Evolutionary conservation across 2,888 invertebrate genomes (phyloP), one percentile per base, ranked within the genome.

Genomic region (Drosophila anomalata): DNA sequence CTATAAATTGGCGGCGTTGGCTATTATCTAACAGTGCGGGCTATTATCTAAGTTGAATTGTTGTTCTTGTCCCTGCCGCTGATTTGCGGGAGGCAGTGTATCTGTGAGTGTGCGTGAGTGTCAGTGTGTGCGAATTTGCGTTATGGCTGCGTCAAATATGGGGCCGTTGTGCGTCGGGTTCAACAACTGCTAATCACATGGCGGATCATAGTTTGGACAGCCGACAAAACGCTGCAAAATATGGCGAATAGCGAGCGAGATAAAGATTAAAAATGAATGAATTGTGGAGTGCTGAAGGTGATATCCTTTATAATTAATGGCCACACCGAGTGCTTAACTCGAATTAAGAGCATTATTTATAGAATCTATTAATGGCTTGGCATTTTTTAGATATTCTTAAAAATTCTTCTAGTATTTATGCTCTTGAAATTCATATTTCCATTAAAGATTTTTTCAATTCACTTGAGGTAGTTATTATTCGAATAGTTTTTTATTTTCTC

Each of bases 101-200:
- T 54, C 20, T 56, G 29, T 52, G 24, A 20, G 39, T 26, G 29
- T 46, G 14, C 14, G 17, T 14, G 17, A 41, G 4, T 14, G 14
- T 8, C 12, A 33, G n/a, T 54, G 63, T 53, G 20, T 68, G 84
- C 56, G 67, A 79, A 76, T 74, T 67, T 65, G 63, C 71, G 50
- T 58, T 67, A 50, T 48, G 61, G 50, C 73, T 72, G 81, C 76
- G 78, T 75, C 73, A 73, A 77, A 44, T 42, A 48, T 31, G 36
- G 42, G n/a, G 39, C 22, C 31, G 71, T 65, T 62, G 48, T 65
- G 76, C 53, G 51, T 65, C 57, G 82, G 74, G 87, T 82, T 82
- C 82, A 86, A 83, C 80, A 82, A 82, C 87, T 86, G 82, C 81
- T 82, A 86, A 82, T 80, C 87, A 83, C 80, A 74, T 71, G 77